These are phyloP conservation scores for Drosophila siamana DNA, from an alignment of 2,888 invertebrate genomes.

Conservation along the genomic window DNA sequence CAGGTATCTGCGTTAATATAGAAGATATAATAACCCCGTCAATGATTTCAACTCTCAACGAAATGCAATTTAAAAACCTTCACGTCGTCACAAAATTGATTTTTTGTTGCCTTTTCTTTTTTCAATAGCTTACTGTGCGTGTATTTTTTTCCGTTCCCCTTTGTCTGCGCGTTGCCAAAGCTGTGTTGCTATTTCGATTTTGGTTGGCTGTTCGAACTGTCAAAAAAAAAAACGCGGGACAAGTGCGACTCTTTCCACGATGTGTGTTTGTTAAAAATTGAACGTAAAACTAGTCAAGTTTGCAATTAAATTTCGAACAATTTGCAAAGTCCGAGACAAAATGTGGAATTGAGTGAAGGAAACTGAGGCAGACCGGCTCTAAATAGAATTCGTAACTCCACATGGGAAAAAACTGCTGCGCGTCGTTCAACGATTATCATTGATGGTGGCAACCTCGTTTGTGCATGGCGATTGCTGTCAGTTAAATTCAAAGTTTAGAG, in stretches of 20 bases:
- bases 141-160: conserved; percentile 49
- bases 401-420: conserved; percentile 60
- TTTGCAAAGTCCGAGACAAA: conserved; percentile 48
- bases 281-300: conserved; percentile 32
- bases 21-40: conserved; percentile 37
- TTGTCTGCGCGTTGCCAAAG: conserved; percentile 53
- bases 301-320: conserved; percentile 37
- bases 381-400: conserved; percentile 49
- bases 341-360: conserved; percentile 54
- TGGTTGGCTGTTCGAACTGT: conserved; percentile 41
- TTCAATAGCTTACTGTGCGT: conserved; percentile 50
- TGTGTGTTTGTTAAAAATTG: conserved; percentile 10
- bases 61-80: conserved; percentile 5
- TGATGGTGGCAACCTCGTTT: conserved; percentile 40
- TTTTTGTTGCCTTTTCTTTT: conserved; percentile 38
- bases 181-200: conserved; percentile 57
- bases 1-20: conserved; percentile 40
- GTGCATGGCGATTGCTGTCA: conserved; percentile 22
- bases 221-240: conserved; percentile 42
- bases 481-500: conserved; percentile 50
- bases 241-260: conserved; percentile 11
- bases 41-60: not conserved
- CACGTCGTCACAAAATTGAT: conserved; percentile 41
- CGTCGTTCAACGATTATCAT: conserved; percentile 37
- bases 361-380: conserved; percentile 59